Conservation (phyloP, 2,888 invertebrate species). For the Tipula unca region DNA sequence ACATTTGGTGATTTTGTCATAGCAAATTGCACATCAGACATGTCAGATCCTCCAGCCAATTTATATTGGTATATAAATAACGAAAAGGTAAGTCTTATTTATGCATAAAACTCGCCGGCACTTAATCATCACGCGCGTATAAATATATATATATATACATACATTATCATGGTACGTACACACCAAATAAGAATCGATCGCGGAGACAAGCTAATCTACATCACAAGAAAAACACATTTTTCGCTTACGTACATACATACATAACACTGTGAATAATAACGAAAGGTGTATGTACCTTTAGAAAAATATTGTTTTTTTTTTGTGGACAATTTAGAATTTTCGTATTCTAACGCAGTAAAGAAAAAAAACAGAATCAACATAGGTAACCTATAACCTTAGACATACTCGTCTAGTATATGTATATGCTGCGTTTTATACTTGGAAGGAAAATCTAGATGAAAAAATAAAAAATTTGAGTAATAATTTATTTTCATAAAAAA, state of each 20-base stretch:
- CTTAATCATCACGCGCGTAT: background rate
- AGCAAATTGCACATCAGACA: conserved; percentile 41
- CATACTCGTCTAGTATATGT: background rate
- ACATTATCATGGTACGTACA: background rate
- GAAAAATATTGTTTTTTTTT: background rate
- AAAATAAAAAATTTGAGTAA: background rate
- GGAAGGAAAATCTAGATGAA: background rate
- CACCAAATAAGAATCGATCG: background rate
- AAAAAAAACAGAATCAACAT: background rate
- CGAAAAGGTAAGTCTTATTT: conserved; percentile 33
- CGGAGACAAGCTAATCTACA: background rate
- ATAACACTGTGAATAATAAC: background rate
- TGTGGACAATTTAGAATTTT: background rate
- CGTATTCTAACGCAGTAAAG: background rate
- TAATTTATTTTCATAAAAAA: conserved; percentile 14
- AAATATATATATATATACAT: no score
- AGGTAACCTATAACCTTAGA: conserved; percentile 14
- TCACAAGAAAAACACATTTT: background rate
- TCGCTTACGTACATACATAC: background rate
- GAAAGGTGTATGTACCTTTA: background rate
- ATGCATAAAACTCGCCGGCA: background rate
- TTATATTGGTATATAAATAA: conserved; percentile 42
- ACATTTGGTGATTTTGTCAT: conserved; percentile 40
- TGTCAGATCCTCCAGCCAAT: conserved; percentile 38
- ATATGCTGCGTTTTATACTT: background rate